Percentiles rank a stretch among this genome's conserved stretches.
These are phyloP conservation scores for Drepana arcuata DNA, from an alignment of 1,140 invertebrate genomes.

Conservation along the genomic window DNA sequence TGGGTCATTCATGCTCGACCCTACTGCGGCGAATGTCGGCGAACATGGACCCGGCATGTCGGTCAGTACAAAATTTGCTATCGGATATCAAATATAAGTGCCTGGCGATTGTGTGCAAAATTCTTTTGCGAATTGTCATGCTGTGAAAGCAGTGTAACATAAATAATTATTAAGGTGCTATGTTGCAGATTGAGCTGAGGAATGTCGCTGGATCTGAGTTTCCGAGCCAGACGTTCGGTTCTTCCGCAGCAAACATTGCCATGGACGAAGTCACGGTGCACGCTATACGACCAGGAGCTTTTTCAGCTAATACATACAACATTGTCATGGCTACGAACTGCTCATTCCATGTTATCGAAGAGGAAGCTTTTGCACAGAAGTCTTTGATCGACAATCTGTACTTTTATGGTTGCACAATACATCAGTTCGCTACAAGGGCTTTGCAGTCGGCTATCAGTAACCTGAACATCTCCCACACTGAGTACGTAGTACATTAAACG, in stretches of 20 bases:
- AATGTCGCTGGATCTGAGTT: constrained; percentile 74
- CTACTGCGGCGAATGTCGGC: constrained; percentile 55
- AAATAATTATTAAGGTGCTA: constrained; percentile 19
- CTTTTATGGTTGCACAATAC: constrained; percentile 74
- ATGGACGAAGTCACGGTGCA: constrained; percentile 74
- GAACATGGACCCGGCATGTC: constrained; percentile 57
- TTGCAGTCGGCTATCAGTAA: constrained; percentile 76
- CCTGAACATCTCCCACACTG: constrained; percentile 77
- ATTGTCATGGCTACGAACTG: constrained; percentile 76
- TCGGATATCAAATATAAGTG: too few relatives aligned
- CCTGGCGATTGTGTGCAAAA: too few relatives aligned
- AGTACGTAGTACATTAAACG: constrained; percentile 68
- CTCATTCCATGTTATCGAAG: constrained; percentile 73
- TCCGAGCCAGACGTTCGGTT: constrained; percentile 76
- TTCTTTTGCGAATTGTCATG: too few relatives aligned
- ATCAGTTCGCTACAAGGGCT: constrained; percentile 72
- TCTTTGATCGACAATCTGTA: constrained; percentile 76
- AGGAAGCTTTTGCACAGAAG: constrained; percentile 76
- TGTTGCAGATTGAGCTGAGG: constrained; percentile 77
- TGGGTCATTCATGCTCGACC: constrained; percentile 76
- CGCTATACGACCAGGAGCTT: constrained; percentile 74
- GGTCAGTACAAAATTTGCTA: too few relatives aligned
- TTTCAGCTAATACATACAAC: constrained; percentile 76
- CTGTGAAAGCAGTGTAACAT: too few relatives aligned
- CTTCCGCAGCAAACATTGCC: constrained; percentile 74